These are phyloP conservation scores for Drusus annulatus DNA, from an alignment of 1,140 invertebrate species.

Conservation along the genomic window DNA sequence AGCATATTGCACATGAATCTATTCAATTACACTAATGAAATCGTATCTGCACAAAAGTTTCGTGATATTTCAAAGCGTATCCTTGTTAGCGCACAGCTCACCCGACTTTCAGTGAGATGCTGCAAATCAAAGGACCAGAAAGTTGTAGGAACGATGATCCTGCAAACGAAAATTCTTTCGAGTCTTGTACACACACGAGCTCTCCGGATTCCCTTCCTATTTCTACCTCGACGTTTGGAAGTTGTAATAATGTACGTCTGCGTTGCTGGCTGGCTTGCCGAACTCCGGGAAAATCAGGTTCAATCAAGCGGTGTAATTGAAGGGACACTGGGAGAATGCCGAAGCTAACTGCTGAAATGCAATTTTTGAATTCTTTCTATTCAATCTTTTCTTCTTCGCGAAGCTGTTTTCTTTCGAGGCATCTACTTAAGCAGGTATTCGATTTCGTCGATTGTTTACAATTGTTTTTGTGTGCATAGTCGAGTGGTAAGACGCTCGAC, in stretches of 20 bases:
- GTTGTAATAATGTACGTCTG: slow-evolving; percentile 2
- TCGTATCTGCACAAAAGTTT: no score
- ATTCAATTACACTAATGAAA: no score
- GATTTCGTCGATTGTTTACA: background rate
- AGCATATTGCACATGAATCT: no score
- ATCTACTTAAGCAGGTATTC: background rate
- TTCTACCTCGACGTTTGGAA: slow-evolving; percentile 7
- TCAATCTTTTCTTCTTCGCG: background rate
- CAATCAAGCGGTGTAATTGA: slow-evolving; percentile 9
- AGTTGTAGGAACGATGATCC: background rate
- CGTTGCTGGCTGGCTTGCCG: background rate
- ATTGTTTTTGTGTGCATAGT: background rate
- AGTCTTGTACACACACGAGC: no score
- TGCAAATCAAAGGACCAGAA: no score
- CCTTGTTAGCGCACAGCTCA: no score
- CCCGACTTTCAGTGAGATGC: no score
- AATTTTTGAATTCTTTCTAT: slow-evolving; percentile 1
- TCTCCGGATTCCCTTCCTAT: background rate
- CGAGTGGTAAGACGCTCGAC: no score
- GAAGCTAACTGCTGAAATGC: slow-evolving; percentile 7
- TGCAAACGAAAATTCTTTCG: background rate
- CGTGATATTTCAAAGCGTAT: no score
- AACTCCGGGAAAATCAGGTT: background rate
- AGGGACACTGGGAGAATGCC: background rate
- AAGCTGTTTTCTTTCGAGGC: background rate